A percentile compares a stretch with the other conserved stretches of the same genome.
Conservation (phyloP, 53 echinoderm and acorn worm species). For the Echinometra lucunter region DNA sequence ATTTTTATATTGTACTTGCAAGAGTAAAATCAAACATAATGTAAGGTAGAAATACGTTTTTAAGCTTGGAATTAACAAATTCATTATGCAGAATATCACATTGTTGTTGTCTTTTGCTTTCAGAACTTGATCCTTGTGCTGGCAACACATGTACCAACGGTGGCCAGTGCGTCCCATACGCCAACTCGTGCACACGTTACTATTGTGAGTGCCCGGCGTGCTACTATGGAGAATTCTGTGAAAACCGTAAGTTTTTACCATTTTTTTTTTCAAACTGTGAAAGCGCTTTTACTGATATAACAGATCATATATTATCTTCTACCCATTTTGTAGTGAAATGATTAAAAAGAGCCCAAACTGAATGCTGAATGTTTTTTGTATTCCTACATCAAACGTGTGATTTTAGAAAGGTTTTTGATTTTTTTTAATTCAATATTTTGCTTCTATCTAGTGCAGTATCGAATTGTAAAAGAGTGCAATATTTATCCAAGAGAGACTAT, state of each 20-base stretch:
- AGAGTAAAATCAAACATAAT: background rate
- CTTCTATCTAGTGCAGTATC: background rate
- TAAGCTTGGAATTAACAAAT: background rate
- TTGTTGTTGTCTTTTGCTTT: background rate
- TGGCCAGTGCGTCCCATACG: slow-evolving; percentile 74
- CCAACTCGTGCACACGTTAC: slow-evolving; percentile 84
- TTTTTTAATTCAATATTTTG: background rate
- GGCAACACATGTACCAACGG: slow-evolving; percentile 82
- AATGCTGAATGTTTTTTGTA: no score
- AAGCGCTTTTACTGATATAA: no score
- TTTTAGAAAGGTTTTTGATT: background rate
- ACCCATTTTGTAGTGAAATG: no score
- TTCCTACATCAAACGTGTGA: background rate
- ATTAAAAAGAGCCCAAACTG: no score
- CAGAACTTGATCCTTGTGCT: slow-evolving; percentile 81
- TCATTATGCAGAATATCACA: background rate
- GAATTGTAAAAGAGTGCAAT: no score
- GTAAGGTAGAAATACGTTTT: background rate
- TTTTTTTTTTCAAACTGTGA: background rate
- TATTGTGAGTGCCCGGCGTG: slow-evolving; percentile 92
- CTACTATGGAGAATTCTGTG: slow-evolving; percentile 85
- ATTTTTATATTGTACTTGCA: background rate
- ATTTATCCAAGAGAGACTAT: no score
- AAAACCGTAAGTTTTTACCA: slow-evolving; percentile 76
- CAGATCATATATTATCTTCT: no score